Evolutionary conservation across 2,888 invertebrate genomes (phyloP).

Genomic region (Sacculina carcini): DNA sequence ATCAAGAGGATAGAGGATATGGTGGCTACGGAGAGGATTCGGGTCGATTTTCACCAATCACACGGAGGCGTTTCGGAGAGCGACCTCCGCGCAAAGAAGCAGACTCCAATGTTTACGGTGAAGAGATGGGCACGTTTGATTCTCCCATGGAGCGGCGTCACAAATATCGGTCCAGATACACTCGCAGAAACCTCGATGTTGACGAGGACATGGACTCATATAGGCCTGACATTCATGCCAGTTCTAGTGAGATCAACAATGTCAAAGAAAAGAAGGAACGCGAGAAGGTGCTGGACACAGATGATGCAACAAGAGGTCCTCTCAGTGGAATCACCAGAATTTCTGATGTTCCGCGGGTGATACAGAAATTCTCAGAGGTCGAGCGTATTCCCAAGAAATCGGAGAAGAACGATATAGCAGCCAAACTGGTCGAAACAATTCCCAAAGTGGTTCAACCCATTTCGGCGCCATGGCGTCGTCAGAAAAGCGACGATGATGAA

Average conservation of each 20-base stretch:
- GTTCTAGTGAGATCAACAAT: constrained; percentile 25
- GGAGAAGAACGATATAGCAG: constrained; percentile 15
- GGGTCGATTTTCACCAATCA: constrained; percentile 29
- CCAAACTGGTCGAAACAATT: too few species aligned
- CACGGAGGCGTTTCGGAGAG: constrained; percentile 52
- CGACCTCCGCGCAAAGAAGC: constrained; percentile 9
- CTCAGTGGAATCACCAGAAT: constrained; percentile 67
- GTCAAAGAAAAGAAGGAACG: constrained; percentile 22
- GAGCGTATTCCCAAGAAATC: constrained; percentile 33
- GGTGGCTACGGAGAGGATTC: constrained; percentile 24
- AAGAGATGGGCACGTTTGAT: constrained; percentile 9
- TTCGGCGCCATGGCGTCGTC: constrained; percentile 29
- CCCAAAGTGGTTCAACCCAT: constrained; percentile 15
- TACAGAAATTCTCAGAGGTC: constrained; percentile 60
- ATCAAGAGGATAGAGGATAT: constrained; percentile 40
- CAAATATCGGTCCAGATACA: constrained; percentile 34
- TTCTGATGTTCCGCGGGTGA: constrained; percentile 62
- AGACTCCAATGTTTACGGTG: constrained; percentile 1
- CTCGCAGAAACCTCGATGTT: constrained; percentile 20
- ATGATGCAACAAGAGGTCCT: constrained; percentile 51
- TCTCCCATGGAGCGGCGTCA: constrained; percentile 9
- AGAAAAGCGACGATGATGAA: constrained; percentile 69
- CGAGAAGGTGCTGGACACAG: constrained; percentile 53
- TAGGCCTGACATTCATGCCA: constrained; percentile 45
- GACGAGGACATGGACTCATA: constrained; percentile 19